Base-by-base conservation (phyloP, 2,797 vertebrate species). In the Phyllotis vaccarum region DNA sequence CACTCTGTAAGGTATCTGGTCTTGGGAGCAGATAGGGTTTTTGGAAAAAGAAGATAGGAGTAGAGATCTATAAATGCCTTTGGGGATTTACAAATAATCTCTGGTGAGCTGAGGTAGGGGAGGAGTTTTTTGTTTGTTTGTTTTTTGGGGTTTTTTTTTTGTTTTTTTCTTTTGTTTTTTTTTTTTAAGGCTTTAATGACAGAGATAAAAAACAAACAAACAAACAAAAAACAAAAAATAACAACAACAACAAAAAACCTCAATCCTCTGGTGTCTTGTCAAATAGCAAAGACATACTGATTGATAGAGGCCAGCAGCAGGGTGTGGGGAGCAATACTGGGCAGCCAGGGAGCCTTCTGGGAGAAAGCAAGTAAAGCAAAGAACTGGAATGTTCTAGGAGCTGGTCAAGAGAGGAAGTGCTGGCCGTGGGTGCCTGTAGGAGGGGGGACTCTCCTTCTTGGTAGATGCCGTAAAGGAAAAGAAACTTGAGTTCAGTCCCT, bases 21-120 rank as follows among this genome's bases (percentile, higher is more conserved):
- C 70, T 86, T 74, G 56, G 90, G 75, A 85, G 80, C 52, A 93
- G 86, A n/a, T 12, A 31, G 49, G n/a, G 40, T 4, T 56, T 40
- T 70, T 70, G 49, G 37, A 70, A 62, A 68, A n/a, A 29, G 29
- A 5, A 43, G 21, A 58, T 56, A 72, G 6, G 43, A 24, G 34
- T 14, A 5, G 52, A 14, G 43, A 29, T 40, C 75, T 16, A 34
- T 49, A 93, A 60, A 37, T 14, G 54, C 17, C n/a, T 75, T 19
- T 40, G n/a, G 16, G 2, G 19, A 14, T n/a, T 94, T 94, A 81
- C 37, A 56, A 29, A 43, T 46, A 58, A 64, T 81, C 40, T 72
- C 79, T 6, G 12, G 56, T 4, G 24, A 75, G 56, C 40, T 9
- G 27, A 22, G 37, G 16, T 19, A 16, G 3, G 52, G 7, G 27